phyloP scores from a whole-genome alignment of 2,113 vertebrate genomes.

The Bostrychus sinensis region DNA sequence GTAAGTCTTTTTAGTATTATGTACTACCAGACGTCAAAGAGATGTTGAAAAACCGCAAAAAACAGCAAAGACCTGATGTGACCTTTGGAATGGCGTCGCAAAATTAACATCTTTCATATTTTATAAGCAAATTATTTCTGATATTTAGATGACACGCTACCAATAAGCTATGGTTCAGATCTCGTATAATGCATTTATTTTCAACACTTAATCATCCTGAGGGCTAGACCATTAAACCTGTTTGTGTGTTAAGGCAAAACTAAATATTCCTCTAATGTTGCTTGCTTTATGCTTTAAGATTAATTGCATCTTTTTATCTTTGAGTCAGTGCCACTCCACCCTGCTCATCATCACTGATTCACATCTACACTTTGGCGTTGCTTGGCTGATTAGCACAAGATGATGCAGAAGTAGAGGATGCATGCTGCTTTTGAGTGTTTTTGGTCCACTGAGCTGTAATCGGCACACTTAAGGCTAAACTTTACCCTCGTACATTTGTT shows the following conservation, averaged over 20 bases:
- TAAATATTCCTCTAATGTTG: slow-evolving; percentile 20
- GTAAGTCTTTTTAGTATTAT: too few relatives aligned
- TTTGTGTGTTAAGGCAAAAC: slow-evolving; percentile 7
- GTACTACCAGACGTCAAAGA: too few relatives aligned
- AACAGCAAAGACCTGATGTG: background rate
- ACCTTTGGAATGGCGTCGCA: background rate
- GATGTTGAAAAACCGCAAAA: too few relatives aligned
- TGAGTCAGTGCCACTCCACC: slow-evolving; percentile 15
- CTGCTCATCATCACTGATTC: slow-evolving; percentile 23
- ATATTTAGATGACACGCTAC: slow-evolving; percentile 10
- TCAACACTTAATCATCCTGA: slow-evolving; percentile 8
- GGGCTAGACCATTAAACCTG: background rate
- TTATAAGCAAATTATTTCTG: background rate
- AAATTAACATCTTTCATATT: background rate
- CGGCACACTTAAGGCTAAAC: slow-evolving; percentile 23
- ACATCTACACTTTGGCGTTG: slow-evolving; percentile 14
- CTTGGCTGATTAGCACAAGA: slow-evolving; percentile 27
- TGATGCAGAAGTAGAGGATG: slow-evolving; percentile 21
- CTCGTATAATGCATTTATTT: slow-evolving; percentile 20
- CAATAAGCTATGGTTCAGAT: slow-evolving; percentile 11
- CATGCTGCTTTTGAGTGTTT: slow-evolving; percentile 1
- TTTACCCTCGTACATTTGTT: slow-evolving; percentile 21
- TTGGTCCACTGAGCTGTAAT: slow-evolving; percentile 16
- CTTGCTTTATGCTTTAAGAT: slow-evolving; percentile 28
- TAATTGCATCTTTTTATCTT: slow-evolving; percentile 31